Conservation (phyloP, 1,140 invertebrate genomes). For the Philotrypesis tridentata region DNA sequence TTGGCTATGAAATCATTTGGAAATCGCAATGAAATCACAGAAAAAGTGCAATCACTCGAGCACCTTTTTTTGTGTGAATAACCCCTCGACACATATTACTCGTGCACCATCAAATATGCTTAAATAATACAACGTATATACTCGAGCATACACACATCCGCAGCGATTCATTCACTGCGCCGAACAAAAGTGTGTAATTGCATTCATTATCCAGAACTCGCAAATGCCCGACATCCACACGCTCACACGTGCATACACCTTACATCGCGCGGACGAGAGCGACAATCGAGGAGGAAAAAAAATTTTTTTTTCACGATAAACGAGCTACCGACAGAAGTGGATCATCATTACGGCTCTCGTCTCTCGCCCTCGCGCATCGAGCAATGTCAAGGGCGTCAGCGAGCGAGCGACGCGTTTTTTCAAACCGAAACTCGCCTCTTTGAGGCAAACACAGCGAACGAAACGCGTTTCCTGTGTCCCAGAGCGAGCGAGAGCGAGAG, state of each 20-base stretch:
- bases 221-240: no score
- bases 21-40: no score
- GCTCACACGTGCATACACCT: background rate
- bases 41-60: no score
- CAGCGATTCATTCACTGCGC: background rate
- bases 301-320: slow-evolving; percentile 15
- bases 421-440: slow-evolving; percentile 13
- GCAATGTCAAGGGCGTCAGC: slow-evolving; percentile 22
- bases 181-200: background rate
- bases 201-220: background rate
- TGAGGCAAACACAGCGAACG: slow-evolving; percentile 21
- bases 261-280: background rate
- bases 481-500: background rate
- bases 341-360: slow-evolving; percentile 24
- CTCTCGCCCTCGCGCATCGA: no score
- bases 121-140: background rate
- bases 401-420: background rate
- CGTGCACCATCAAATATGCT: no score
- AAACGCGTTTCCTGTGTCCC: slow-evolving; percentile 36
- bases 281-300: background rate
- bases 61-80: no score
- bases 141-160: no score
- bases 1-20: slow-evolving; percentile 30
- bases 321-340: background rate
- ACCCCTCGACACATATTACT: no score